Evolutionary conservation across 2,888 invertebrate species (phyloP), one percentile per base, ranked within the genome.

Genomic region (Lacanobia wlatinum): DNA sequence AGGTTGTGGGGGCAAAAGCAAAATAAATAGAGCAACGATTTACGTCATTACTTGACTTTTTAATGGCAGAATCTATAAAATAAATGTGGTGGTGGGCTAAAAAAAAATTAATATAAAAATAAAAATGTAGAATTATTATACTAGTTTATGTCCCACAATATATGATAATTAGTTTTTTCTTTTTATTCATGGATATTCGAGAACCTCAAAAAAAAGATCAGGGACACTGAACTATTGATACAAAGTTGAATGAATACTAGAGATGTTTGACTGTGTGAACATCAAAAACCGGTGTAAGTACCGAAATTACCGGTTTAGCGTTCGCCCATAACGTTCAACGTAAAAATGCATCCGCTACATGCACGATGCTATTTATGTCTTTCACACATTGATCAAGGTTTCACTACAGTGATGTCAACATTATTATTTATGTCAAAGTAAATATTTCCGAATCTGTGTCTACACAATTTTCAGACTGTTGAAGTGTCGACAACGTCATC

Each of bases 281-380:
- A 40, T 46, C 10, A 67, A 67, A 82, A 82, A 84, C 82, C 85
- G 77, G 80, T 67, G 60, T 59, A 43, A 43, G 43, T 78, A 70
- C 74, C 74, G 70, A 66, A 76, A 78, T 69, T 69, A 72, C 73
- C 82, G 82, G 85, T 84, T 82, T 61, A 50, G 3, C 59, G 48
- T 65, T 63, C 43, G 16, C 23, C 34, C 68, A 53, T 69, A 14
- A 73, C 66, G 23, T 78, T 68, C 28, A 43, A 60, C 50, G 58
- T 58, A 66, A 68, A 73, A 73, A 74, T 71, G 66, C 76, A 74
- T 50, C 38, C 43, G 52, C 61, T 67, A 21, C n/a, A 18, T 69
- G 50, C 38, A 21, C 34, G 48, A 58, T 48, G 46, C 59, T 80
- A 72, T 73, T 66, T 67, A 48, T 40, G 21, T 62, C 12, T 73